Percentiles rank a stretch among this genome's conserved stretches.
Evolutionary conservation across 2,888 invertebrate genomes (phyloP).

Genomic region (Platycheirus rosarum): DNA sequence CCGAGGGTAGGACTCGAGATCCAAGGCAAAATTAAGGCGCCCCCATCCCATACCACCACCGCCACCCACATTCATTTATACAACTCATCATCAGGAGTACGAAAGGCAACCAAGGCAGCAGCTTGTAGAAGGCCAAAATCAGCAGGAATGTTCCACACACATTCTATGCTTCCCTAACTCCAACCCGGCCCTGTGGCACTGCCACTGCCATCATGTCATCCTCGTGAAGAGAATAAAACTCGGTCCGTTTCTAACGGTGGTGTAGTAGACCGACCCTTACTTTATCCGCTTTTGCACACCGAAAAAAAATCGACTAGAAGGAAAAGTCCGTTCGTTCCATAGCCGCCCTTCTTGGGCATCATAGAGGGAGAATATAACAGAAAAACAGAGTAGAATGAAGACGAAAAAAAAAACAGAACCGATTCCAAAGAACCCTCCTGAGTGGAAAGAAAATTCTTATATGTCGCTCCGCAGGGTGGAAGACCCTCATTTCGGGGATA

Average conservation of each 20-base stretch:
- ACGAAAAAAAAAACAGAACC: conserved; percentile 38
- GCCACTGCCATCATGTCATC: conserved; percentile 37
- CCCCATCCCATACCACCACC: conserved; percentile 35
- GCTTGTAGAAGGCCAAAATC: conserved; percentile 74
- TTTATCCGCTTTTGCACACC: conserved; percentile 67
- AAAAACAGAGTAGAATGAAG: conserved; percentile 42
- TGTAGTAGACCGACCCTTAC: conserved; percentile 70
- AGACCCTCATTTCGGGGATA: conserved; percentile 68
- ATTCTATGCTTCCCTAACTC: not conserved
- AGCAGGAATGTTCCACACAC: conserved; percentile 62
- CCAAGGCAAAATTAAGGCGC: conserved; percentile 70
- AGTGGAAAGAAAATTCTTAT: conserved; percentile 73
- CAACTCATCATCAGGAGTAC: conserved; percentile 73
- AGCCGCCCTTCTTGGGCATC: conserved; percentile 49
- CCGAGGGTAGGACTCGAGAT: conserved; percentile 49
- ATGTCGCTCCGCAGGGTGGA: conserved; percentile 60
- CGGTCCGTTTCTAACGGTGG: conserved; percentile 69
- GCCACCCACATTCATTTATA: conserved; percentile 58
- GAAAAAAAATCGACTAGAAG: conserved; percentile 40
- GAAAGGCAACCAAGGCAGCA: conserved; percentile 76
- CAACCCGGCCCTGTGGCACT: conserved; percentile 2
- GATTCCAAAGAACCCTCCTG: conserved; percentile 69
- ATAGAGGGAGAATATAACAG: conserved; percentile 44
- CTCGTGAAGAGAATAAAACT: conserved; percentile 69
- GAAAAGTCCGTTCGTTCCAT: conserved; percentile 64